Conservation (phyloP, 2,113 vertebrate genomes). For the Antechinus stuartii region DNA sequence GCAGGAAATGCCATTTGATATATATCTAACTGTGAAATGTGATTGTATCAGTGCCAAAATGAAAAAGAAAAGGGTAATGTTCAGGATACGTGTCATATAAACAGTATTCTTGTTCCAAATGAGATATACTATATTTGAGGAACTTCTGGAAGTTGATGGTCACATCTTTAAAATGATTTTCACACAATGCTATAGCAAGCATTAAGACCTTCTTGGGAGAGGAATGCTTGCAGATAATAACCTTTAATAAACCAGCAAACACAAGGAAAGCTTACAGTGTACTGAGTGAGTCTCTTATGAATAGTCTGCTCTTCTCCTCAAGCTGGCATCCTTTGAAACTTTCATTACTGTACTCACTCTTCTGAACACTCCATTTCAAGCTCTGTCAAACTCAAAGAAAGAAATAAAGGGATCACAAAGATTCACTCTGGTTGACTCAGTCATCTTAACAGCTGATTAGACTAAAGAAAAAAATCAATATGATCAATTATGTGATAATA, state of each 20-base stretch:
- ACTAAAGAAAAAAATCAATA: constrained; percentile 11
- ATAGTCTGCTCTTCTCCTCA: neutral
- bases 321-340: constrained; percentile 8
- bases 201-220: neutral
- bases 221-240: neutral
- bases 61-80: neutral
- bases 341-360: neutral
- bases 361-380: neutral
- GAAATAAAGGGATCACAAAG: neutral
- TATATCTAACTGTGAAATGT: neutral
- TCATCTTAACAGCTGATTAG: neutral
- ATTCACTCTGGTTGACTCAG: neutral
- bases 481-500: constrained; percentile 10
- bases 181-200: neutral
- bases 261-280: neutral
- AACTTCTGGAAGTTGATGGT: neutral
- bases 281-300: constrained; percentile 3
- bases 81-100: neutral
- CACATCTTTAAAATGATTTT: neutral
- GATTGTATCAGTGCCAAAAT: neutral
- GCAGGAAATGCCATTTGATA: neutral
- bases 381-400: neutral
- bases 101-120: neutral
- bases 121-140: neutral
- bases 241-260: neutral